Evolutionary conservation across 2,113 vertebrate genomes (phyloP).

Genomic region (Canis aureus): DNA sequence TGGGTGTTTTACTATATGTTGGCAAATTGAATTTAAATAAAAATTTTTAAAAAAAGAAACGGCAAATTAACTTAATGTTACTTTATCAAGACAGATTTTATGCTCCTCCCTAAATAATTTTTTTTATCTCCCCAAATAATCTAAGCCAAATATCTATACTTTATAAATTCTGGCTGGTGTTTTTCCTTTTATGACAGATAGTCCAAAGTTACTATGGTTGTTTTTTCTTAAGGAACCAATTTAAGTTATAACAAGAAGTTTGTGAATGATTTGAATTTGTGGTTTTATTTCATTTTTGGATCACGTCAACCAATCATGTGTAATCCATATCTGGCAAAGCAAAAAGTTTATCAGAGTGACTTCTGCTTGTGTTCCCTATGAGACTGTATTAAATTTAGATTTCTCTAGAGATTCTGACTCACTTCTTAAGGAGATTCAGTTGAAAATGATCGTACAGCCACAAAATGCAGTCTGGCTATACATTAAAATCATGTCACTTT

Average conservation of each 20-base stretch:
- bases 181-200: neutral
- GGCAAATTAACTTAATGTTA: neutral
- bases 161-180: neutral
- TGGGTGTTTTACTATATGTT: no score
- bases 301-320: neutral
- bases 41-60: no score
- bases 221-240: slow-evolving; percentile 17
- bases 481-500: neutral
- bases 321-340: neutral
- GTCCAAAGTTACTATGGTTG: neutral
- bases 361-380: neutral
- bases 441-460: neutral
- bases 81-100: neutral
- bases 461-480: neutral
- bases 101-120: no score
- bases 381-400: neutral
- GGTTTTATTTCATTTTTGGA: slow-evolving; percentile 48
- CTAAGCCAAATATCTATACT: neutral
- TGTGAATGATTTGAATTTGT: slow-evolving; percentile 22
- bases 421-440: neutral
- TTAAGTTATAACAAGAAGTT: neutral
- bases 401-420: neutral
- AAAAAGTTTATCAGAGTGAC: neutral
- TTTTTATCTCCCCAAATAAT: no score
- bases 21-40: no score